A percentile compares a stretch with the other conserved stretches of the same genome.
phyloP scores from a whole-genome alignment of 2,797 vertebrate species.

The Alauda arvensis region DNA sequence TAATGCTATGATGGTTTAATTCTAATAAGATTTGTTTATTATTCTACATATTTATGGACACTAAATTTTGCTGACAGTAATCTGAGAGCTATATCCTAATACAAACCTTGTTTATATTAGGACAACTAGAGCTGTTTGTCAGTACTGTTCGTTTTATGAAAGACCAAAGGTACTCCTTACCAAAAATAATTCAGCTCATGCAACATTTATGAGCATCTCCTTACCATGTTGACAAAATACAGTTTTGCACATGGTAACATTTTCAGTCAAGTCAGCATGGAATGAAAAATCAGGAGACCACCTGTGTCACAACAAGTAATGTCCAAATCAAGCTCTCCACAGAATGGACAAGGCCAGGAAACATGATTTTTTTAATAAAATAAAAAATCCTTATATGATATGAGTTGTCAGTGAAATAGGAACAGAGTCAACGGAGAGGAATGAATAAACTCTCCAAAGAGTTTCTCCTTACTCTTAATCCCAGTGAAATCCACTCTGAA shows the following conservation, averaged over 20 bases:
- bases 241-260: not conserved
- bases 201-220: not conserved
- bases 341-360: not conserved
- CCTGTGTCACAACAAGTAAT: not conserved
- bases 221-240: not conserved
- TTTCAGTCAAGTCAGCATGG: not conserved
- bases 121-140: not conserved
- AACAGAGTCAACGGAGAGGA: not conserved
- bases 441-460: not conserved
- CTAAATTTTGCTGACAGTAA: not conserved
- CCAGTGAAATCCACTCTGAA: not conserved
- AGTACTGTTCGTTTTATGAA: not conserved
- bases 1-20: not conserved
- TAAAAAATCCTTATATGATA: not conserved
- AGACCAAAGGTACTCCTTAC: not conserved
- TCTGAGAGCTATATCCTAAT: not conserved
- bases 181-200: not conserved
- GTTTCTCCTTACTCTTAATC: not conserved
- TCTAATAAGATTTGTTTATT: not conserved
- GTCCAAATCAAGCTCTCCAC: not conserved
- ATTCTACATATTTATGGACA: not conserved
- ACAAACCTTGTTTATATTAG: not conserved
- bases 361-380: not conserved
- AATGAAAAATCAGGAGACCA: not conserved
- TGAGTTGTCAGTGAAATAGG: not conserved